Evolutionary conservation across 2,797 vertebrate genomes (phyloP), one percentile per base, ranked within the genome.

Genomic region (Sebastes steindachneri): DNA sequence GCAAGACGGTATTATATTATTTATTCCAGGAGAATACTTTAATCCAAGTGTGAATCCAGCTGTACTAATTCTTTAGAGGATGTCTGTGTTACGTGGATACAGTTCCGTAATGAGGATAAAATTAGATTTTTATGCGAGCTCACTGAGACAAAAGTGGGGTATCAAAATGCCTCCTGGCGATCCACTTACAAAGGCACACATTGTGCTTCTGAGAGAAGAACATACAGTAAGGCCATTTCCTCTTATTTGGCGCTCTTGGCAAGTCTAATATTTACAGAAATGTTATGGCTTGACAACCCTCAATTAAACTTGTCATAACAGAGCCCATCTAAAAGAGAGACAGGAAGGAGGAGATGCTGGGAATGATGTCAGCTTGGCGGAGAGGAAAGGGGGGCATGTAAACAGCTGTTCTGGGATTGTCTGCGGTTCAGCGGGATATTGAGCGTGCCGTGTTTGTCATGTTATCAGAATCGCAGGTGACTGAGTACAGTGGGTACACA

Each of bases 261-360:
- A 94, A 87, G 93, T 92, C 91, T 95, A 90, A 95, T 96, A 96
- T 96, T 96, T 96, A 95, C 93, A 94, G 93, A 96, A 95, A 95
- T 95, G 93, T 95, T 95, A 95, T 92, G 91, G 90, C 91, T 92
- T 96, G 95, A 96, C 96, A 96, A 93, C 95, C 93, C 93, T 90
- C 95, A 96, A 96, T 96, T 96, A 95, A 94, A 96, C 95, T 85
- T 96, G 95, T 96, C 96, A 96, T 96, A 96, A 96, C 95, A 96
- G 91, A 93, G 90, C 92, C 92, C 93, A 95, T 95, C 93, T 89
- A 90, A 90, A 91, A 88, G 88, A 87, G 91, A 95, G 92, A 94
- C 93, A 95, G 94, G 91, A 94, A 92, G 93, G 91, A 93, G 91
- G 87, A 59, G 90, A 91, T 87, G 87, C 89, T 87, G 35, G 77